Evolutionary conservation across 2,888 invertebrate genomes (phyloP), one percentile per base, ranked within the genome.

Genomic region (Cheilosia grossa): DNA sequence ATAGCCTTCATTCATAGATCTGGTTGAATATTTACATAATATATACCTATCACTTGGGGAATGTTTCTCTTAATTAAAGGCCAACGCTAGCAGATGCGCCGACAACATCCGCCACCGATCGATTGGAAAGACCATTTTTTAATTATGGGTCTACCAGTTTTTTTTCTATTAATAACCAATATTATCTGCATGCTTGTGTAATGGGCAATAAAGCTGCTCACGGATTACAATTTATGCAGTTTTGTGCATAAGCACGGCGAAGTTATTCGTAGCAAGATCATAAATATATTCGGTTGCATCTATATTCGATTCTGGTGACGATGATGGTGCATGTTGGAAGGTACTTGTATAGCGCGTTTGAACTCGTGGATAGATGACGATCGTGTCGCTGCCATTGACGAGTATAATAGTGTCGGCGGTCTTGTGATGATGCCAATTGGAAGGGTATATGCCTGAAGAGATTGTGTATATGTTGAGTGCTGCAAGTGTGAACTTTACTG

Each of bases 71-170:
- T 33, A 72, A 40, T 61, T 21, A 73, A 67, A 78, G 73, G 73
- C 82, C 72, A 82, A 37, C 42, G 30, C 24, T 33, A 44, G 74
- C 30, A 61, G 67, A 63, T 63, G 66, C 47, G 27, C 53, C 30
- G 9, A 24, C 40, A 24, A 78, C 51, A 80, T 83, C 83, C 83
- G 81, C 72, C 51, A 66, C 9, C 54, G 69, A 70, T 67, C 69
- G 44, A 19, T 58, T 74, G 70, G 85, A 75, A 85, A 85, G 81
- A 85, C 66, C 80, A 54, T 81, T 81, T 81, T 81, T 85, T 85
- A 81, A 85, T 81, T 85, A 81, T 56, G 73, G 56, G 24, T 77
- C 61, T 63, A 37, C 75, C 59, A 73, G 66, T 70, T 70, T 79
- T 70, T 70, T 70, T 79, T 67, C 81, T 61, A 81, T 85, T 85